These are phyloP conservation scores for Panthera uncia DNA, from an alignment of 2,113 vertebrate genomes.

Conservation along the genomic window DNA sequence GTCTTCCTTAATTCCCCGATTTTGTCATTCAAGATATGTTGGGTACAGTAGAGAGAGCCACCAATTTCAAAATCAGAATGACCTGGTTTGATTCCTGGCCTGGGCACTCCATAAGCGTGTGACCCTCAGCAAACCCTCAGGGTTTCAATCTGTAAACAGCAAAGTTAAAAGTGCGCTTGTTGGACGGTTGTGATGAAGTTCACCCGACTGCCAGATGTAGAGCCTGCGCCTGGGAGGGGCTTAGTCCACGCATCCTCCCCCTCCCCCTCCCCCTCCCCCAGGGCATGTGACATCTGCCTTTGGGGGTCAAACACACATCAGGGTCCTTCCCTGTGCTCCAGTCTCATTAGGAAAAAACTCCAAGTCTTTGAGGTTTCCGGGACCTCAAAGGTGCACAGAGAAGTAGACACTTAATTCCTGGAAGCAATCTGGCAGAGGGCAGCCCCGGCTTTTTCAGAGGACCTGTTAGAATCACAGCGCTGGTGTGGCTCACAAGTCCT, in stretches of 20 bases:
- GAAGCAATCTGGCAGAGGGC: neutral
- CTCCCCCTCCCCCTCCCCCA: neutral
- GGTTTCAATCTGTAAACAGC: neutral
- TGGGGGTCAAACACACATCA: neutral
- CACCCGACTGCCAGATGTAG: rapidly evolving
- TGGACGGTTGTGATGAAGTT: neutral
- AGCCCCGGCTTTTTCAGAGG: neutral
- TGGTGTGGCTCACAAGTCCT: rapidly evolving
- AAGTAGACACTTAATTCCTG: neutral
- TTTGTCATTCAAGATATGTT: neutral
- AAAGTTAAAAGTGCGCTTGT: neutral
- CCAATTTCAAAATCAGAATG: neutral
- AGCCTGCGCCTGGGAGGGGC: neutral
- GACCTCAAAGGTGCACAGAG: neutral
- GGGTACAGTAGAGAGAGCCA: neutral
- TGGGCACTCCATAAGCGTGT: neutral
- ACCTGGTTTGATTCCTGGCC: neutral
- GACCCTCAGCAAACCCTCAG: neutral
- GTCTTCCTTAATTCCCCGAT: neutral
- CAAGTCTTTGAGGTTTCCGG: neutral
- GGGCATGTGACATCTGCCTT: neutral
- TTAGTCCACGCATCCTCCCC: neutral
- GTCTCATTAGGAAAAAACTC: neutral
- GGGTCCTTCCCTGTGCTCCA: neutral
- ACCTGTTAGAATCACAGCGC: neutral